These are phyloP conservation scores for Alca torda DNA, from an alignment of 2,797 vertebrate species.

Conservation along the genomic window DNA sequence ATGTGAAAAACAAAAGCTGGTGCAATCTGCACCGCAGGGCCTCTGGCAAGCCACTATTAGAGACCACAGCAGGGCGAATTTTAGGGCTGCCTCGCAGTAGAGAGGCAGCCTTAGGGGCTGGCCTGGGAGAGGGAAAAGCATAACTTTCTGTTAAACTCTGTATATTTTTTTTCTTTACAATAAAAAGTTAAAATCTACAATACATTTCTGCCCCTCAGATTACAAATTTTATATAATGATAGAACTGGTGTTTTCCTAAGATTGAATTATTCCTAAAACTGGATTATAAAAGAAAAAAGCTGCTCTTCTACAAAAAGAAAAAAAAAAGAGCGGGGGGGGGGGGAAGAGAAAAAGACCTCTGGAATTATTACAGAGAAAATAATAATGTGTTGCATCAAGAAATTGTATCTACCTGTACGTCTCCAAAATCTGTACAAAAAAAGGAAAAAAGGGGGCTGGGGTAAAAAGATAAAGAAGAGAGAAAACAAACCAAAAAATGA, in stretches of 20 bases:
- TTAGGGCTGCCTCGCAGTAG: background rate
- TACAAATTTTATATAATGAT: slow-evolving; percentile 46
- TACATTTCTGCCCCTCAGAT: slow-evolving; percentile 53
- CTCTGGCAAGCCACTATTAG: background rate
- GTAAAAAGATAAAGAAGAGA: background rate
- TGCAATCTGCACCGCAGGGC: background rate
- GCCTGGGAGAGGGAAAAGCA: slow-evolving; percentile 29
- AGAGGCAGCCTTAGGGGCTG: background rate
- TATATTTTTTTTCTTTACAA: slow-evolving; percentile 72
- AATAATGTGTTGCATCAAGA: slow-evolving; percentile 21
- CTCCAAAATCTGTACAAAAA: slow-evolving; percentile 58
- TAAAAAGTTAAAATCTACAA: slow-evolving; percentile 67
- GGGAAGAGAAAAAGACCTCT: background rate
- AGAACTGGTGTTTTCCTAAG: slow-evolving; percentile 44
- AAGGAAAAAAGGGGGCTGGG: background rate
- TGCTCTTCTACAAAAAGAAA: background rate
- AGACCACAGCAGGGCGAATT: background rate
- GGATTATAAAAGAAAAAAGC: slow-evolving; percentile 34
- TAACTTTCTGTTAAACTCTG: slow-evolving; percentile 65
- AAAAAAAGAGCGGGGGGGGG: background rate
- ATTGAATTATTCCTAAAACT: background rate
- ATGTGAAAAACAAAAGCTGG: background rate
- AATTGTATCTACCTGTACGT: background rate
- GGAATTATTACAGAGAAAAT: slow-evolving; percentile 27
- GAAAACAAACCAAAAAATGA: background rate